These are phyloP conservation scores for Ciona savignyi DNA, from an alignment of 23 tunicate genomes.

Conservation along the genomic window DNA sequence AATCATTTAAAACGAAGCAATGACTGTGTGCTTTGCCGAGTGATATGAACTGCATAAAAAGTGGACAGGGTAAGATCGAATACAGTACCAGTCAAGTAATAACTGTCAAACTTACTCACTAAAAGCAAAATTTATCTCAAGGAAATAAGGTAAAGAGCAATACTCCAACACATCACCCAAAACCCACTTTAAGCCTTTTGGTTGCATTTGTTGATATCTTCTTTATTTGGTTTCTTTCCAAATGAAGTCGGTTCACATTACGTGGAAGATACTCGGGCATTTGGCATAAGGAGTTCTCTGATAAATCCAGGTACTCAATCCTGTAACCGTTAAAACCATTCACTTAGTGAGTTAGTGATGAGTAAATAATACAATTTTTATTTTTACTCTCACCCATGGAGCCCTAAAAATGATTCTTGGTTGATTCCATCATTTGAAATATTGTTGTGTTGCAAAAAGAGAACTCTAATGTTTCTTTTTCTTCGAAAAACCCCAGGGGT, in stretches of 20 bases:
- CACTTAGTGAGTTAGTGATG: no score
- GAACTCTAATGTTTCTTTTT: constrained; percentile 17
- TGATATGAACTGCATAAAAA: no score
- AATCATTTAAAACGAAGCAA: no score
- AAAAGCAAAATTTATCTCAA: no score
- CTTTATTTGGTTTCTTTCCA: constrained; percentile 38
- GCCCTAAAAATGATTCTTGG: constrained; percentile 37
- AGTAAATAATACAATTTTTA: no score
- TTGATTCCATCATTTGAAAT: constrained; percentile 22
- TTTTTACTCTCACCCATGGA: constrained; percentile 16
- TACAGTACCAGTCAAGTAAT: no score
- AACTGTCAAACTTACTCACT: no score
- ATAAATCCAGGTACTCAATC: constrained; percentile 38
- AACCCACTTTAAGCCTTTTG: constrained; percentile 13
- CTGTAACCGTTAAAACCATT: no score
- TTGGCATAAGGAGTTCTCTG: constrained; percentile 21
- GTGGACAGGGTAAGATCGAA: no score
- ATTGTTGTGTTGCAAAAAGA: constrained; percentile 37
- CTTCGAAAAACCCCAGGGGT: constrained; percentile 39
- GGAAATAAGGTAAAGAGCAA: no score
- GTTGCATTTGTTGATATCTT: constrained; percentile 21
- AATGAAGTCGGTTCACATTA: constrained; percentile 35
- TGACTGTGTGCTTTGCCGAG: no score
- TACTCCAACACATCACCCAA: no score
- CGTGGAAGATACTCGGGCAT: constrained; percentile 39